Evolutionary conservation across 1,140 invertebrate genomes (phyloP), one percentile per base, ranked within the genome.

Genomic region (Trichogramma pretiosum): DNA sequence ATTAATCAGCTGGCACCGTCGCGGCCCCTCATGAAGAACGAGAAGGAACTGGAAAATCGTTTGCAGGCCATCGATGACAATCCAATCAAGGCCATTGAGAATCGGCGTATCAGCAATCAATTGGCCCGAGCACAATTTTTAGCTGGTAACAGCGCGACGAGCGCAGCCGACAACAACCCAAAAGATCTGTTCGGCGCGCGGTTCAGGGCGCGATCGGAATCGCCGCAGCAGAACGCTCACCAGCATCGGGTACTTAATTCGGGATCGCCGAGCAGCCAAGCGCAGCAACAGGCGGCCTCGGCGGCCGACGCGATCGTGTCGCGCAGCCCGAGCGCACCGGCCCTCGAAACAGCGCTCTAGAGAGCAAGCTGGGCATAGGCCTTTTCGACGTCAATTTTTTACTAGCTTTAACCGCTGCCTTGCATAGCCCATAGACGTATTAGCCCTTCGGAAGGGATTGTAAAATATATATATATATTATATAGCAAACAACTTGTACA

Each of bases 261-360:
- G n/a, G n/a, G n/a, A n/a, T n/a, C n/a, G n/a, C n/a, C n/a, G n/a
- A n/a, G 62, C 19, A 23, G 7, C 38, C 23, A 28, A 28, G 19
- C 23, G 22, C 47, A 26, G 1, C 53, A 17, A 34, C 35, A 14
- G n/a, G 21, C 22, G n/a, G 35, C 36, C 9, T 40, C 44, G n/a
- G 16, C 10, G 0, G 65, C 68, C n/a, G 42, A 28, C 5, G 24
- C 5, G 24, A 11, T 28, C 24, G 16, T 5, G 0, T 41, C 62
- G n/a, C 62, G 67, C 19, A 67, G 67, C 38, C 64, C 68, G 0
- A 71, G 67, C 52, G 67, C 65, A 0, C 67, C 68, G 0, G 58
- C 70, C 16, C 50, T 72, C 24, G 70, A 71, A 48, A 72, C 70
- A 24, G 70, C 70, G 39, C 57, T 71, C 24, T 72, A 63, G 68